Evolutionary conservation across 2,888 invertebrate genomes (phyloP).

Genomic region (Arge pagana): DNA sequence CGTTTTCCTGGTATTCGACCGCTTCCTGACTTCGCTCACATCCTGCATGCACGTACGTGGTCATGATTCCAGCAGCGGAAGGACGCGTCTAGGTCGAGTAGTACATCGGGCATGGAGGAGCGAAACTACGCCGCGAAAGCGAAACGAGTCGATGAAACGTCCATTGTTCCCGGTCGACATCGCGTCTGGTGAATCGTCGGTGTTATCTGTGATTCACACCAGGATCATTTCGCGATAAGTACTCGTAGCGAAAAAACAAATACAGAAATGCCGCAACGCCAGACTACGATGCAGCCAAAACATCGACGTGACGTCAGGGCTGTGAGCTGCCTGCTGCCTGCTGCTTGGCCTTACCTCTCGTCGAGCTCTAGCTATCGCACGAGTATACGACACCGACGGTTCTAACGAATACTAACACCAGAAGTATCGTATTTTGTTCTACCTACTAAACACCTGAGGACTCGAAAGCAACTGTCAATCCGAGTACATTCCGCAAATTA

Average conservation of each 20-base stretch:
- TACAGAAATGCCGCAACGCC: not conserved
- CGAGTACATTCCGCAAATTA: too few species aligned
- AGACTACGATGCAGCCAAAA: slow-evolving; percentile 3
- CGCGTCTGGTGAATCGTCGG: slow-evolving; percentile 13
- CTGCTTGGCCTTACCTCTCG: too few species aligned
- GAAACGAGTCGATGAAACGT: not conserved
- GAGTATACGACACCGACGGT: too few species aligned
- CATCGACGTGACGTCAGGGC: slow-evolving; percentile 4
- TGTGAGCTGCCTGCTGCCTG: too few species aligned
- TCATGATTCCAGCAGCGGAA: slow-evolving; percentile 10
- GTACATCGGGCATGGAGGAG: not conserved
- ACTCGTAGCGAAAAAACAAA: not conserved
- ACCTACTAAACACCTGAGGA: too few species aligned
- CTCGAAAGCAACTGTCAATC: too few species aligned
- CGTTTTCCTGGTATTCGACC: too few species aligned
- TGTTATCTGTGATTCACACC: slow-evolving; percentile 45
- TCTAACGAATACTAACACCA: too few species aligned
- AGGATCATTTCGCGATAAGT: slow-evolving; percentile 45
- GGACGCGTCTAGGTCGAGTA: slow-evolving; percentile 17
- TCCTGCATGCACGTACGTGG: not conserved
- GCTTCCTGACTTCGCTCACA: too few species aligned
- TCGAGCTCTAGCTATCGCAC: too few species aligned
- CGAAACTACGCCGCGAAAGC: not conserved
- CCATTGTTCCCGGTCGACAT: slow-evolving; percentile 10
- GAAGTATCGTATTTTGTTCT: too few species aligned